A percentile compares a stretch with the other conserved stretches of the same genome.
These are phyloP conservation scores for Neotoma lepida DNA, from an alignment of 2,113 vertebrate genomes.

Conservation along the genomic window DNA sequence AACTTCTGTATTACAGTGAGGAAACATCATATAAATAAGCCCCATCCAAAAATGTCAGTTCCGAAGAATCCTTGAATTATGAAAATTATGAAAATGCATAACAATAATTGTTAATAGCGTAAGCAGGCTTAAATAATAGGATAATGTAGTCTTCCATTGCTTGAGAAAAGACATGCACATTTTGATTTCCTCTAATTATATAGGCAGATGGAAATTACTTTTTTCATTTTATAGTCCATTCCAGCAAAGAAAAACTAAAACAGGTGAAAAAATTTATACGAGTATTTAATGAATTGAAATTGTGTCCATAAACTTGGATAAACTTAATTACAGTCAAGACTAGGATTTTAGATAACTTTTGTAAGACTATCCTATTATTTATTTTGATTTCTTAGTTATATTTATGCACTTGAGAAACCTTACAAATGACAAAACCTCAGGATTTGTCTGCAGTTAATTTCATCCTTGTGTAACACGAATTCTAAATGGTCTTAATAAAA, in stretches of 20 bases:
- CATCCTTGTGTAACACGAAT: too few relatives aligned
- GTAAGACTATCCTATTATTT: constrained; percentile 1
- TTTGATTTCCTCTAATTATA: constrained; percentile 41
- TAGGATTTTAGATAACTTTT: constrained; percentile 44
- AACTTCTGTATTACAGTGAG: background rate
- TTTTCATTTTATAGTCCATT: constrained; percentile 55
- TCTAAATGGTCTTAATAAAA: too few relatives aligned
- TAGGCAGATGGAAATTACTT: constrained; percentile 37
- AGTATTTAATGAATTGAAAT: constrained; percentile 43
- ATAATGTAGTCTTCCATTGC: background rate
- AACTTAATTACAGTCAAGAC: background rate
- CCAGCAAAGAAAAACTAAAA: constrained; percentile 28
- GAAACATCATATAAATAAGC: constrained; percentile 27
- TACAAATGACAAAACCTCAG: constrained; percentile 6
- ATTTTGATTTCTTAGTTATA: constrained; percentile 26
- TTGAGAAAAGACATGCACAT: constrained; percentile 6
- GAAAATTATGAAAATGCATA: background rate
- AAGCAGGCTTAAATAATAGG: background rate
- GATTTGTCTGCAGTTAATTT: background rate
- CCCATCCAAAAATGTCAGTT: constrained; percentile 33
- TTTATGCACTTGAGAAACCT: constrained; percentile 18
- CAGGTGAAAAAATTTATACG: constrained; percentile 12
- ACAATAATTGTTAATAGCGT: background rate
- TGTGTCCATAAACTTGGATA: background rate
- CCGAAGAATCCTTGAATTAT: background rate